Evolutionary conservation across 2,888 invertebrate genomes (phyloP), one percentile per base, ranked within the genome.

Genomic region (Biston stratarius): DNA sequence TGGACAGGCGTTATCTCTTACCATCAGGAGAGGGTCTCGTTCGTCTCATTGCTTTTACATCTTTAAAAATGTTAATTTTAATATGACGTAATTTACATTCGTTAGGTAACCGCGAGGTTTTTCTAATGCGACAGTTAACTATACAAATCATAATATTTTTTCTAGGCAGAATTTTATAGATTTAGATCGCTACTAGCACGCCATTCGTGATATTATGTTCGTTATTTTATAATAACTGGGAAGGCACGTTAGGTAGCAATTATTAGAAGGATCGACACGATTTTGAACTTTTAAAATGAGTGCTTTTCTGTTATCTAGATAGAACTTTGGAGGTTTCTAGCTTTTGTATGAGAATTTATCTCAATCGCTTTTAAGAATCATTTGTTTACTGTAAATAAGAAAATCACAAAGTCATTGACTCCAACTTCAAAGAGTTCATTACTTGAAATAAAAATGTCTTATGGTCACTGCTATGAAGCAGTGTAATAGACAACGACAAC

Each of bases 171-270:
- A 72, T 72, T 78, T 74, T 65, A 74, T 74, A 73, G 70, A 73
- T 75, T 73, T 70, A 75, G 73, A 75, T 75, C 74, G 76, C 67
- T 48, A 36, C 15, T 11, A 49, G 65, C 81, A 81, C 81, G 81
- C 77, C 45, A 81, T 81, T 74, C 77, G 77, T 80, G 77, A 79
- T 79, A 79, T 75, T 73, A 70, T 58, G 58, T 69, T 70, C 36
- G 68, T 69, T 72, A 73, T 71, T 75, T 71, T 73, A 59, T 59
- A 72, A 73, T 73, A 72, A 69, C 67, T 38, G 36, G 24, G 61
- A 9, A 57, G 61, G 51, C 61, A 64, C 48, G 67, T 45, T 61
- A 34, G 67, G 63, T 63, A 63, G 67, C 67, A 68, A 68, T 68
- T 68, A 68, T 68, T 51, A 60, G 45, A 36, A 8, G 15, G 40